Evolutionary conservation across 2,888 invertebrate genomes (phyloP).

Genomic region (Epistrophe eligans): DNA sequence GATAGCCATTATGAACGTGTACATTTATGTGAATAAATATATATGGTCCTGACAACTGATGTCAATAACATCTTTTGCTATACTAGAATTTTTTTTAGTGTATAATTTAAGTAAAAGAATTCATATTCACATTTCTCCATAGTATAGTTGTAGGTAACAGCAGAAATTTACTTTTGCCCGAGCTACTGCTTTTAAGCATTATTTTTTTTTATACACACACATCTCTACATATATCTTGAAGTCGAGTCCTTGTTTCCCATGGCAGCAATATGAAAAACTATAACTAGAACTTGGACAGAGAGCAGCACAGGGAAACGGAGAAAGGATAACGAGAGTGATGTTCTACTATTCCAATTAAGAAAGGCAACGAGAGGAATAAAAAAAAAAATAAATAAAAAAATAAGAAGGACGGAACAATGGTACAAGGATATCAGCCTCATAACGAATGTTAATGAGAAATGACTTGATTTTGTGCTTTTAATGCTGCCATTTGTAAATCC

Average conservation of each 20-base stretch:
- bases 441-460: slow-evolving; percentile 76
- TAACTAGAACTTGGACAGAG: slow-evolving; percentile 32
- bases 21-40: not conserved
- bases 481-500: slow-evolving; percentile 71
- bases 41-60: slow-evolving; percentile 42
- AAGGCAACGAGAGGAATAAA: slow-evolving; percentile 50
- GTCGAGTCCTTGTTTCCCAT: slow-evolving; percentile 40
- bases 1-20: not conserved
- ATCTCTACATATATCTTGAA: not conserved
- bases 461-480: slow-evolving; percentile 76
- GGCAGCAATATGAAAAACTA: slow-evolving; percentile 34
- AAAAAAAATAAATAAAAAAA: too few species aligned
- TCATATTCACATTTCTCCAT: slow-evolving; percentile 62
- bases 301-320: not conserved
- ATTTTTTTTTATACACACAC: not conserved
- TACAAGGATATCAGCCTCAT: slow-evolving; percentile 74
- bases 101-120: slow-evolving; percentile 61
- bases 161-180: slow-evolving; percentile 29
- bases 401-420: slow-evolving; percentile 67
- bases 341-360: slow-evolving; percentile 74
- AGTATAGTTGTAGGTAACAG: not conserved
- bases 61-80: slow-evolving; percentile 65
- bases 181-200: slow-evolving; percentile 9
- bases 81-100: slow-evolving; percentile 49
- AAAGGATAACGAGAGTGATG: slow-evolving; percentile 49